Base-by-base conservation (phyloP, 1,140 invertebrate species). In the Polyergus mexicanus region DNA sequence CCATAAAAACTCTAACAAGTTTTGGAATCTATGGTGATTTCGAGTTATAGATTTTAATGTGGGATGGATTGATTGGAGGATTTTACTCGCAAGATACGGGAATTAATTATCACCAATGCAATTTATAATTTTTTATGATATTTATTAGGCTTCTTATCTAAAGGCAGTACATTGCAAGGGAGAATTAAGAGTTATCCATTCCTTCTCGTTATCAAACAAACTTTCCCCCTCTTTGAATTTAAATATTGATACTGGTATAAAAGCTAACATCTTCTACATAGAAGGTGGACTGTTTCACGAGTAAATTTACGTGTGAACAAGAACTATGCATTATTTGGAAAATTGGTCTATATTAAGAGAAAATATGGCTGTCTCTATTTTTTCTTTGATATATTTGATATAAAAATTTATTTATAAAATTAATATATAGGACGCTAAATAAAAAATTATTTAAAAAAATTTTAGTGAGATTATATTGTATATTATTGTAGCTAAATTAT, bases 231-330 rank as follows among this genome's bases (percentile, higher is more conserved):
- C 5, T 25, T 22, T 65, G n/a, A 54, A 56, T 80, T 80, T 69
- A 80, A 80, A 68, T 68, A 80, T 38, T 38, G n/a, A 35, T 44
- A 5, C n/a, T 60, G 65, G 19, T 22, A 51, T 51, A 47, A 35
- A 22, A 77, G 19, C 41, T n/a, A 41, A 44, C 25, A 77, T 65
- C 19, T 32, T 77, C n/a, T 6, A 25, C n/a, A 47, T 35, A 66
- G 44, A 66, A n/a, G 28, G 19, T 35, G 35, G 32, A 16, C 44
- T 32, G 10, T 78, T 78, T 66, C 28, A 1, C 25, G n/a, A 66
- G 4, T 13, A 68, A 38, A 38, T 28, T 38, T 25, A 54, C 32
- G 11, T 65, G 25, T 44, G 3, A 56, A 5, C 22, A 22, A 80
- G 8, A 56, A 13, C 3, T 69, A 68, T 68, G 16, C 8, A 54